Base-by-base conservation (phyloP, 2,888 invertebrate genomes). In the Abrostola tripartita region DNA sequence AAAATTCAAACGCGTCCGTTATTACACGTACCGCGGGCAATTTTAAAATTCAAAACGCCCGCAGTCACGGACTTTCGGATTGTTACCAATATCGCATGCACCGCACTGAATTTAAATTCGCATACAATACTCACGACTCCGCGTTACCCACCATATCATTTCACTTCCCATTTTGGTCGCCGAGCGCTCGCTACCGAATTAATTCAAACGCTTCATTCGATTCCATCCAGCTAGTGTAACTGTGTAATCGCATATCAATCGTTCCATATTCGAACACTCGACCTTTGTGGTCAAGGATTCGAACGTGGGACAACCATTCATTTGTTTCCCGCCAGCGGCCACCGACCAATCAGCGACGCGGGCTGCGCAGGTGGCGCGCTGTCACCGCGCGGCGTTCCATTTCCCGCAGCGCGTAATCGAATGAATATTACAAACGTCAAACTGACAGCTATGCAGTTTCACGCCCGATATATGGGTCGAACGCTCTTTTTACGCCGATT, bases 401-500 rank as follows among this genome's bases (percentile, higher is more conserved):
- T 92, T 91, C 92, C 91, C 92, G 91, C 89, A 77, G 74, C 84
- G 75, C 85, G 87, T 92, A 93, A 92, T 92, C 92, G 90, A 92
- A 94, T 94, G 93, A 93, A 93, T 93, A 93, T 93, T 93, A 93
- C 93, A 91, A 91, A 90, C 86, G 91, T 91, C 91, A 92, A 82
- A 81, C 65, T 88, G 92, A 89, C 91, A 90, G 88, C 87, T 85
- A 85, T 87, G 90, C 88, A 89, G 88, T 89, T 88, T 87, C 88
- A 85, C 83, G 81, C 84, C 77, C 86, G 84, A 81, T 85, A 88
- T 89, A 86, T 91, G 83, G 92, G 89, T 89, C 91, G 88, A 85
- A 88, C 85, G 89, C 85, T 86, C 91, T 92, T 91, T 93, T 91
- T 83, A 84, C 81, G 85, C 81, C 85, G 83, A 88, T 88, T 88